phyloP scores from a whole-genome alignment of 1,140 invertebrate species.

The Cephus cinctus region DNA sequence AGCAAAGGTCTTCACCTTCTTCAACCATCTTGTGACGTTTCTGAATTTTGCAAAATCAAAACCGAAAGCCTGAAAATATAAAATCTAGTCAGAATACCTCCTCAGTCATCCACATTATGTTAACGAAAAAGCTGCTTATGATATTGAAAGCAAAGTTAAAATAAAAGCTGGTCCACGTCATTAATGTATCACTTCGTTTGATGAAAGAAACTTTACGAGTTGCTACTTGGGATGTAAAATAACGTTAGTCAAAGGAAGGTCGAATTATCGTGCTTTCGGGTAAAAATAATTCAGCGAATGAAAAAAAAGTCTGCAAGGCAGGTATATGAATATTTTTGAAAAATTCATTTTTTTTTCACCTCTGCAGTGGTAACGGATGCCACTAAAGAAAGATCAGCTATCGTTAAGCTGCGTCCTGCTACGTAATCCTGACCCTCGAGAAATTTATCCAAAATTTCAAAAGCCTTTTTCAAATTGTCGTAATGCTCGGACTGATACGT shows the following conservation, averaged over 20 bases:
- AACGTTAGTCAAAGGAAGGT: too few relatives aligned
- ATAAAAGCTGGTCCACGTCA: slow-evolving; percentile 10
- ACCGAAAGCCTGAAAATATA: slow-evolving; percentile 61
- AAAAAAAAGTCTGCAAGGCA: background rate
- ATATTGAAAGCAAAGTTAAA: background rate
- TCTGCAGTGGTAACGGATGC: slow-evolving; percentile 41
- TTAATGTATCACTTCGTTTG: slow-evolving; percentile 7
- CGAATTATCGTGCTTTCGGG: background rate
- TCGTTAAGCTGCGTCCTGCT: slow-evolving; percentile 50
- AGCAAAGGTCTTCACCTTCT: slow-evolving; percentile 65
- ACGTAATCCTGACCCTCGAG: slow-evolving; percentile 45
- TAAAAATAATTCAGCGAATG: background rate
- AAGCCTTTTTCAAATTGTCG: slow-evolving; percentile 31
- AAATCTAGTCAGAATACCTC: slow-evolving; percentile 2
- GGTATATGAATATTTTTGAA: too few relatives aligned
- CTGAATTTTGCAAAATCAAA: slow-evolving; percentile 67
- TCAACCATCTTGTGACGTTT: slow-evolving; percentile 71
- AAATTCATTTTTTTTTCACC: too few relatives aligned
- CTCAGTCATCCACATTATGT: slow-evolving; percentile 10
- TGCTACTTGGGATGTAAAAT: too few relatives aligned
- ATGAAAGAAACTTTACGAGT: background rate
- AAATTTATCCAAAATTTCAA: slow-evolving; percentile 39
- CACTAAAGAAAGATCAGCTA: slow-evolving; percentile 52
- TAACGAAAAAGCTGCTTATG: background rate
- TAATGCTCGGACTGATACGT: slow-evolving; percentile 26